phyloP scores from a whole-genome alignment of 2,888 invertebrate species.

The Dynastes hyllus region DNA sequence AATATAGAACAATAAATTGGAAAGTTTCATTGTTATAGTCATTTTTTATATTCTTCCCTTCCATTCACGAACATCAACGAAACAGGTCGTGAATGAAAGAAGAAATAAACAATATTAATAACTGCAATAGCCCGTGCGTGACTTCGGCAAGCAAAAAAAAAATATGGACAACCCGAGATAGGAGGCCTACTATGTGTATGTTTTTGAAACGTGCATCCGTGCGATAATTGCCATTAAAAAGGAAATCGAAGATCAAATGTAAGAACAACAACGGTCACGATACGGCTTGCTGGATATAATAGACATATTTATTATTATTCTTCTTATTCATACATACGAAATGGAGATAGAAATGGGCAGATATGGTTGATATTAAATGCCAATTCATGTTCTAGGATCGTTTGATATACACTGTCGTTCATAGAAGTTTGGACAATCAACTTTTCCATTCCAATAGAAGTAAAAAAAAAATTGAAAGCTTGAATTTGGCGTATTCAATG shows the following conservation, averaged over 20 bases:
- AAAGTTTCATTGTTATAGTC: too few species aligned
- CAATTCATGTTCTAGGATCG: conserved; percentile 18
- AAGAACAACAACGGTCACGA: conserved; percentile 27
- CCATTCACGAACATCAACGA: too few species aligned
- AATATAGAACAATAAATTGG: too few species aligned
- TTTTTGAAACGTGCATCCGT: conserved; percentile 22
- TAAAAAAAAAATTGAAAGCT: too few species aligned
- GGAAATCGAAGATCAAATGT: conserved; percentile 12
- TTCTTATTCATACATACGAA: not conserved
- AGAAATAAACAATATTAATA: conserved; percentile 10
- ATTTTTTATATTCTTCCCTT: not conserved
- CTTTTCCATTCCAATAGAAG: too few species aligned
- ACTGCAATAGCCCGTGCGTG: conserved; percentile 9
- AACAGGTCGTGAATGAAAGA: not conserved
- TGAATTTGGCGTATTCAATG: too few species aligned
- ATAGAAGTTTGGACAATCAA: too few species aligned
- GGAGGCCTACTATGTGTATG: not conserved
- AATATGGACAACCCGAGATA: not conserved
- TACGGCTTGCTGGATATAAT: conserved; percentile 4
- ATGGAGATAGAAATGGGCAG: not conserved
- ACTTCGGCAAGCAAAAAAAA: not conserved
- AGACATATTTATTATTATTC: conserved; percentile 29
- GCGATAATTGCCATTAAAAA: conserved; percentile 23
- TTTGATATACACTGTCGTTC: not conserved
- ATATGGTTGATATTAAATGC: conserved; percentile 1